Evolutionary conservation across 2,113 vertebrate species (phyloP).

Genomic region (Erythrocercus mccallii): DNA sequence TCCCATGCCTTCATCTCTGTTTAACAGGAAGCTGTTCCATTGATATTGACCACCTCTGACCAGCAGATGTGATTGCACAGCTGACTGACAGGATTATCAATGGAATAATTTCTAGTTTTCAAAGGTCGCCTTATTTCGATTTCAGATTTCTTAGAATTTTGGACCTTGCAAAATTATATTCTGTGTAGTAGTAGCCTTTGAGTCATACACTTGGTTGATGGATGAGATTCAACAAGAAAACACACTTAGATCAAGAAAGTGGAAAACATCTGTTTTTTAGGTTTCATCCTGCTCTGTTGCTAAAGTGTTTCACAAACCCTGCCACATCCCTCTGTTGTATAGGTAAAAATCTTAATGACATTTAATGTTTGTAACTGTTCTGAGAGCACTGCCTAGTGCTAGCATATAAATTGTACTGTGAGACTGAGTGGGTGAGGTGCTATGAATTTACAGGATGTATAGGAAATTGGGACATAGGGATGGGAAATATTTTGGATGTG

Average conservation of each 20-base stretch:
- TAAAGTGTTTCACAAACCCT: not conserved
- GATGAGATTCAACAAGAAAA: not conserved
- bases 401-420: rapidly evolving
- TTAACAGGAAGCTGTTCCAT: not conserved
- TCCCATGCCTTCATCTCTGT: not conserved
- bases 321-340: not conserved
- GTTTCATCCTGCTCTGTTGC: not conserved
- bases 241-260: not conserved
- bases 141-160: not conserved
- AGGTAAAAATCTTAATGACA: not conserved
- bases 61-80: not conserved
- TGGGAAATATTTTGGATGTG: not conserved
- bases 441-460: not conserved
- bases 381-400: not conserved
- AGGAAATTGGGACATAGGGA: not conserved
- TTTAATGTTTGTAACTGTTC: not conserved
- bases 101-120: not conserved
- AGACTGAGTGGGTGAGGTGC: not conserved
- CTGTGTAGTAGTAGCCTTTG: not conserved
- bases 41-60: not conserved
- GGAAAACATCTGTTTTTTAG: not conserved
- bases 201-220: not conserved
- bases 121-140: not conserved
- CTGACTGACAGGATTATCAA: not conserved
- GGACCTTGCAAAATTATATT: not conserved